A percentile compares a stretch with the other conserved stretches of the same genome.
phyloP scores from a whole-genome alignment of 2,888 invertebrate species.

The Ophioninae sp. region DNA sequence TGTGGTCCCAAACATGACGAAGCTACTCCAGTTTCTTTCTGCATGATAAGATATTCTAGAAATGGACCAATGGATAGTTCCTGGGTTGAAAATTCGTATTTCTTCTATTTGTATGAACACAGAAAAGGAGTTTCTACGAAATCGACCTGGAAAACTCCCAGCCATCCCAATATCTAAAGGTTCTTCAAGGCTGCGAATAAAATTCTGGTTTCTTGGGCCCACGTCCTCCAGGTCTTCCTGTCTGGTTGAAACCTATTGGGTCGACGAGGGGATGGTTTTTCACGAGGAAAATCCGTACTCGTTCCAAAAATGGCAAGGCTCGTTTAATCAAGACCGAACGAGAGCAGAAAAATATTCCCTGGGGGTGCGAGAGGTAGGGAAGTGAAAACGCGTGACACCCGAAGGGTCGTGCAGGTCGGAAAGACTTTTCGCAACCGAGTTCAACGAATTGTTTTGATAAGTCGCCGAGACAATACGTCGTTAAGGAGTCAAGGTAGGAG shows the following conservation, averaged over 20 bases:
- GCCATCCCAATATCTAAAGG: too few relatives aligned
- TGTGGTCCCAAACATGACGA: too few relatives aligned
- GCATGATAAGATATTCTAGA: too few relatives aligned
- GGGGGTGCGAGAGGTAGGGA: conserved; percentile 47
- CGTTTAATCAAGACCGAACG: conserved; percentile 73
- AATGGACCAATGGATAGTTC: too few relatives aligned
- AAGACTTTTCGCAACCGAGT: conserved; percentile 64
- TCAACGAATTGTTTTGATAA: conserved; percentile 80
- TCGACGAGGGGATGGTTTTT: background rate
- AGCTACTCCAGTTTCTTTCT: too few relatives aligned
- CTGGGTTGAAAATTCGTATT: too few relatives aligned
- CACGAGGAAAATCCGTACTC: conserved; percentile 54
- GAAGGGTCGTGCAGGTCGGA: conserved; percentile 12
- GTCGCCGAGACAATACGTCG: conserved; percentile 80
- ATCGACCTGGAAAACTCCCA: too few relatives aligned
- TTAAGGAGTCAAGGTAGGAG: conserved; percentile 75
- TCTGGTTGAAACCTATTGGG: background rate
- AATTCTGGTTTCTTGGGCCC: too few relatives aligned
- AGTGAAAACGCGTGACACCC: conserved; percentile 30
- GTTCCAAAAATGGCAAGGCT: conserved; percentile 65
- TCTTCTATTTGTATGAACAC: too few relatives aligned
- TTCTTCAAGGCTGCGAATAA: too few relatives aligned
- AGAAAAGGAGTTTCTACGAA: too few relatives aligned
- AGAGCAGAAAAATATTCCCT: conserved; percentile 65
- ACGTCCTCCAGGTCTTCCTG: too few relatives aligned